These are phyloP conservation scores for Drosophila siamana DNA, from an alignment of 2,888 invertebrate species.

Conservation along the genomic window DNA sequence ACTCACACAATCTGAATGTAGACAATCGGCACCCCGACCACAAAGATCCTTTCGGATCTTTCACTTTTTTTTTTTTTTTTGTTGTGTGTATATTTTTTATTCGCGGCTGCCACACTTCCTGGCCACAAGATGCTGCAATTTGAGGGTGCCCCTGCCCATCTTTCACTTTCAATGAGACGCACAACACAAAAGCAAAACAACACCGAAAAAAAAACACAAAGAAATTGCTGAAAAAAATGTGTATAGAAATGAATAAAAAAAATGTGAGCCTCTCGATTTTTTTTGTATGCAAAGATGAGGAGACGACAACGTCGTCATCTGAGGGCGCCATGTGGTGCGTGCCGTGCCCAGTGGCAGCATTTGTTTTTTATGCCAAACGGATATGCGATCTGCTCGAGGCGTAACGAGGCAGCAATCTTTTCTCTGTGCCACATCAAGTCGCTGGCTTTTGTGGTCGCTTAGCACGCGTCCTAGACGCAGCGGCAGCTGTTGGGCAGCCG, in stretches of 20 bases:
- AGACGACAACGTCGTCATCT: slow-evolving; percentile 32
- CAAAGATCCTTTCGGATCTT: slow-evolving; percentile 60
- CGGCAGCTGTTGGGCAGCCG: slow-evolving; percentile 62
- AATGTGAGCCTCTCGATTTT: slow-evolving; percentile 58
- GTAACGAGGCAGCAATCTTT: slow-evolving; percentile 63
- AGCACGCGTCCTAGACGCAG: slow-evolving; percentile 63
- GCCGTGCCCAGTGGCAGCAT: slow-evolving; percentile 41
- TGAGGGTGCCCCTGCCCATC: slow-evolving; percentile 69
- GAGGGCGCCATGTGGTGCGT: slow-evolving; percentile 76
- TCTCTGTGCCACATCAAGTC: slow-evolving; percentile 61
- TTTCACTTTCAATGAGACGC: slow-evolving; percentile 74
- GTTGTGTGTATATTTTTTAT: slow-evolving; percentile 24
- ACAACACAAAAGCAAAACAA: slow-evolving; percentile 30
- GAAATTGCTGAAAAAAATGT: slow-evolving; percentile 18
- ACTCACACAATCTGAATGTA: slow-evolving; percentile 44
- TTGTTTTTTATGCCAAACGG: slow-evolving; percentile 56
- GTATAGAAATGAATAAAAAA: slow-evolving; percentile 65
- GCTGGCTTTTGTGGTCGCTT: slow-evolving; percentile 74
- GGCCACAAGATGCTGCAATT: slow-evolving; percentile 73
- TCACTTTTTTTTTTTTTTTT: slow-evolving; percentile 65
- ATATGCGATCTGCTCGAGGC: slow-evolving; percentile 75
- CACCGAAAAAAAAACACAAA: slow-evolving; percentile 45
- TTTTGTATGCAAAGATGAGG: slow-evolving; percentile 72
- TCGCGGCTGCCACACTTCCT: slow-evolving; percentile 73
- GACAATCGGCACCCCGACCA: slow-evolving; percentile 72